Conservation (phyloP, 2,888 invertebrate genomes). For the Scelioninae gen. 1 region DNA sequence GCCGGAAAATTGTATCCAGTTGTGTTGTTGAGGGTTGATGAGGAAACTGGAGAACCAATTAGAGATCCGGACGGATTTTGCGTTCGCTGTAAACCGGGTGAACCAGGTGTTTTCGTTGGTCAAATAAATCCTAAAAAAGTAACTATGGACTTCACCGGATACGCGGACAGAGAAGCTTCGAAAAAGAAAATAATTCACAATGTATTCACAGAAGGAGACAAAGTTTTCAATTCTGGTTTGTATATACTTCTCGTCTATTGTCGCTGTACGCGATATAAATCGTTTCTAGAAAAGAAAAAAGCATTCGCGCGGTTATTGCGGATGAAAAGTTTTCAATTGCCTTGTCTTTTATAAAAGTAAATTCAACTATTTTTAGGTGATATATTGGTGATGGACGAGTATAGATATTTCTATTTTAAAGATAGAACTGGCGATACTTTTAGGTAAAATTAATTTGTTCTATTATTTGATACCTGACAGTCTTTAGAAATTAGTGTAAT, state of each 20-base stretch:
- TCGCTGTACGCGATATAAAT: neutral
- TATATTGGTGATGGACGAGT: slow-evolving; percentile 94
- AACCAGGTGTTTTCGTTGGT: slow-evolving; percentile 92
- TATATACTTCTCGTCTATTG: slow-evolving; percentile 26
- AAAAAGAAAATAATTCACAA: slow-evolving; percentile 92
- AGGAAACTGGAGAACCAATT: too few species aligned
- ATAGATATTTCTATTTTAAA: slow-evolving; percentile 96
- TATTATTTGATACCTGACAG: neutral
- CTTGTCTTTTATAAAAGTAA: slow-evolving; percentile 12
- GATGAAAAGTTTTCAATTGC: neutral
- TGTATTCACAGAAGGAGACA: slow-evolving; percentile 94
- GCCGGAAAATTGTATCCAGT: too few species aligned
- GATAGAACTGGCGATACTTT: slow-evolving; percentile 95
- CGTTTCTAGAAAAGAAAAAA: neutral
- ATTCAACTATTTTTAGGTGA: slow-evolving; percentile 86
- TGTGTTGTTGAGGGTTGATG: too few species aligned
- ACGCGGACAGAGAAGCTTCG: slow-evolving; percentile 90
- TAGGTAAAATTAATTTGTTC: slow-evolving; percentile 83
- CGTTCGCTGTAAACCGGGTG: too few species aligned
- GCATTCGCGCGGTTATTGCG: neutral
- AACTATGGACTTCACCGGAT: slow-evolving; percentile 89
- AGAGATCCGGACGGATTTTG: too few species aligned
- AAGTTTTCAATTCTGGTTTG: slow-evolving; percentile 92
- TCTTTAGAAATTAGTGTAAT: too few species aligned
- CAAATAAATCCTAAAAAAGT: slow-evolving; percentile 87